Evolutionary conservation across 2,888 invertebrate species (phyloP), one percentile per base, ranked within the genome.

Genomic region (Aleiodes testaceus): DNA sequence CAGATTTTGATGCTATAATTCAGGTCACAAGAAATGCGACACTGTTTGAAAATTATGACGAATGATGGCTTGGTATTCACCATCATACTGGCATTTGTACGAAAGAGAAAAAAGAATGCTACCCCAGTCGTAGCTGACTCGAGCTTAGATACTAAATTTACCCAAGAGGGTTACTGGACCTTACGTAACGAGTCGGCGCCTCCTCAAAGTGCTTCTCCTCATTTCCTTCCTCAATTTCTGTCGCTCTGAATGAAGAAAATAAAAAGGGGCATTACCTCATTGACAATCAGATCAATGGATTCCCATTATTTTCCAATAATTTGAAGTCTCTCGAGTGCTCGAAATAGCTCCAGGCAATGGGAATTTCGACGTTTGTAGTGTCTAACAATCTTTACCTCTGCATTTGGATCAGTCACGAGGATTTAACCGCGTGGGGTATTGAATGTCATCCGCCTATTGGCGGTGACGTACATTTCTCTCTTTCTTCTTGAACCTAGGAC

Each of bases 91-190:
- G 30, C 53, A 50, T 69, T 50, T 18, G 20, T 61, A 36, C 16
- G 12, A 42, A 5, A 26, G 3, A 42, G 16, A 18, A 36, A 42
- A 18, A 36, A 59, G 12, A 18, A 66, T 68, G 49, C 59, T 26
- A 26, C 3, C 26, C 26, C 26, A 26, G 26, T 2, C 26, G 26
- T 26, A 0, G 26, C 3, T 26, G 74, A 72, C 74, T 52, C 65
- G 50, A 69, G 74, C 70, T 74, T 75, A 64, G 68, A 53, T 68
- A 80, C 83, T 83, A 83, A 83, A 81, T 83, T 83, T 83, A 80
- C 74, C 71, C 76, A 68, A 75, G 69, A 80, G 79, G 80, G 80
- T 82, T 80, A 82, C 83, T 80, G 83, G 83, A 83, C 82, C 81
- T 83, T 83, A 82, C 81, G 80, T 83, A 83, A 84, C 7, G 16